These are phyloP conservation scores for Verasper variegatus DNA, from an alignment of 2,113 vertebrate genomes.

Conservation along the genomic window DNA sequence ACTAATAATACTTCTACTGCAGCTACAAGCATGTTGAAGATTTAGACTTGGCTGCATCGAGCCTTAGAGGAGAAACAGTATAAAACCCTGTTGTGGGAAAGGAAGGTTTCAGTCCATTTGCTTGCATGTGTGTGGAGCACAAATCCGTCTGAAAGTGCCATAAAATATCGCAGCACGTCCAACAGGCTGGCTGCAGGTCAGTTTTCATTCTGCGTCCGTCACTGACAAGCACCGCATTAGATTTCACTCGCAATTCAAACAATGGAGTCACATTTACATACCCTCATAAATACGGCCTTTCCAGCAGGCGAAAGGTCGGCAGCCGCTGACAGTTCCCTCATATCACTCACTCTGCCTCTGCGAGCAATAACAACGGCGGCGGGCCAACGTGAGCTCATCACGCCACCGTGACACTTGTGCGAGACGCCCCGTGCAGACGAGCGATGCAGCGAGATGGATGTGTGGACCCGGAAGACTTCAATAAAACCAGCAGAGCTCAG, in stretches of 20 bases:
- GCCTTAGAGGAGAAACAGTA: no score
- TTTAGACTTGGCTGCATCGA: no score
- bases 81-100: no score
- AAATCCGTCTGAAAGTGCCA: conserved; percentile 2
- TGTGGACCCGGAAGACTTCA: conserved; percentile 5
- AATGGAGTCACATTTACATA: conserved; percentile 78
- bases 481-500: conserved; percentile 19
- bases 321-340: conserved; percentile 64
- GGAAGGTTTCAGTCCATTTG: background rate
- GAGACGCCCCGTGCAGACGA: conserved; percentile 24
- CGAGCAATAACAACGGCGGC: conserved; percentile 64
- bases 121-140: background rate
- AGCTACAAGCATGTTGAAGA: no score
- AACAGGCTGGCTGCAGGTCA: conserved; percentile 36
- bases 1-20: no score
- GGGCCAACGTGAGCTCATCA: conserved; percentile 50
- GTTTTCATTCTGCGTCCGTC: conserved; percentile 60
- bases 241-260: conserved; percentile 75
- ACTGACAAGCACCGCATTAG: conserved; percentile 73
- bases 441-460: conserved; percentile 25
- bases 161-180: conserved; percentile 18
- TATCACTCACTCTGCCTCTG: conserved; percentile 53
- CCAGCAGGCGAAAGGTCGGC: conserved; percentile 52
- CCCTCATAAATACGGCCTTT: conserved; percentile 66
- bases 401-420: conserved; percentile 22